Evolutionary conservation across 2,113 vertebrate species (phyloP), one percentile per base, ranked within the genome.

Genomic region (Meriones unguiculatus): DNA sequence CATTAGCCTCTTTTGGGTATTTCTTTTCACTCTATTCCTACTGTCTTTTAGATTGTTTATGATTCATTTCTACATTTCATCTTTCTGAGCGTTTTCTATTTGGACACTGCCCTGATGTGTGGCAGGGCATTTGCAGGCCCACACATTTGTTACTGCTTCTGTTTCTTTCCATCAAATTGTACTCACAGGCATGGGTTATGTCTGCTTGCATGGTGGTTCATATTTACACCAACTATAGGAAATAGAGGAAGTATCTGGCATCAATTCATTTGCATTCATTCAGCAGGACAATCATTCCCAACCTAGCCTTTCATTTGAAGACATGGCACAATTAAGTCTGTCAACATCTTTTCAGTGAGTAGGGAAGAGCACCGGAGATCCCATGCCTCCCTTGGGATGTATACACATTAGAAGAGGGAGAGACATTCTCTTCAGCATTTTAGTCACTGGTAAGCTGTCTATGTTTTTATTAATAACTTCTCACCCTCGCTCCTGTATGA

Each of bases 251-350:
- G 52, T 80, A 89, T 57, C n/a, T 85, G 62, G 65, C 70, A 77
- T 77, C 52, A 30, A 73, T 84, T 76, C 64, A 73, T 88, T 84
- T 85, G 76, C 82, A 93, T 91, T 87, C 67, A 95, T 87, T 95
- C 41, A 70, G 22, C 77, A 88, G 46, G 41, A 57, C 67, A 84
- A 91, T 30, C 7, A 77, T 32, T 81, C 46, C 54, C 77, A 88
- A 59, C 72, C 35, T 84, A 88, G 57, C 76, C 89, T 91, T 57
- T 84, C 69, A 82, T 89, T 59, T 54, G 70, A 72, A 62, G 13
- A 46, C 64, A 52, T 41, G 84, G 75, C 28, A 32, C 50, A 62
- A 62, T 41, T 25, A 22, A 62, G 57, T 84, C 57, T 82, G 80
- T 59, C 32, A 59, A n/a, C 52, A 81, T n/a, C 32, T 12, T 92